Conservation (phyloP, 2,888 invertebrate genomes). For the Asteroscopus sphinx region DNA sequence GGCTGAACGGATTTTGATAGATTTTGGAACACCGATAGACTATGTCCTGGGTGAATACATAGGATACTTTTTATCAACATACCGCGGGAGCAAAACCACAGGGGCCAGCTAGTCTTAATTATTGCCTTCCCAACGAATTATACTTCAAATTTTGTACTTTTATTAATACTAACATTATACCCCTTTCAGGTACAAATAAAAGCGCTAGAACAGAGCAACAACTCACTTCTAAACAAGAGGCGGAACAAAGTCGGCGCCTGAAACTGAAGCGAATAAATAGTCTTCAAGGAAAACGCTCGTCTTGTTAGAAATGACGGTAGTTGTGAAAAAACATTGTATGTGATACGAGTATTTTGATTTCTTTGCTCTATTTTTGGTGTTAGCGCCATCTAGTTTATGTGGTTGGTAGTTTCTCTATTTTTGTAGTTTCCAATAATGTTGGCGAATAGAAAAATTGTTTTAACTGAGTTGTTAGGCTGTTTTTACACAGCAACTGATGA, state of each 20-base stretch:
- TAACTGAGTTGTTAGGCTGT: too few relatives aligned
- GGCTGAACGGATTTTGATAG: too few relatives aligned
- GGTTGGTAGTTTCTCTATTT: slow-evolving; percentile 6
- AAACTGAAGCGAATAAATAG: slow-evolving; percentile 45
- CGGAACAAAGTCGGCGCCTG: slow-evolving; percentile 90
- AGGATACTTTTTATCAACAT: too few relatives aligned
- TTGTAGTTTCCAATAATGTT: slow-evolving; percentile 17
- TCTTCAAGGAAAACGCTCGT: slow-evolving; percentile 10
- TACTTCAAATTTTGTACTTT: too few relatives aligned
- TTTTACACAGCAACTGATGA: too few relatives aligned
- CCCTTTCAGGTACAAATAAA: slow-evolving; percentile 95
- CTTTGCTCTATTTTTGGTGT: slow-evolving; percentile 25
- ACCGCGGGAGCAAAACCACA: too few relatives aligned
- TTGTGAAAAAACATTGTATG: slow-evolving; percentile 19
- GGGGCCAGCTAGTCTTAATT: too few relatives aligned
- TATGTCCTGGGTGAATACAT: too few relatives aligned
- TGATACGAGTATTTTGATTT: slow-evolving; percentile 20
- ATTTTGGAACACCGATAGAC: too few relatives aligned
- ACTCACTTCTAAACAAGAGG: slow-evolving; percentile 96
- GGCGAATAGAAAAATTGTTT: too few relatives aligned
- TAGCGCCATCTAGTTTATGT: slow-evolving; percentile 40
- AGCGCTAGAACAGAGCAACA: slow-evolving; percentile 97
- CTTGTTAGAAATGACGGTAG: slow-evolving; percentile 4
- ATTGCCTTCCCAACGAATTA: too few relatives aligned
- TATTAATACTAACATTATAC: neutral